A percentile compares a stretch with the other conserved stretches of the same genome.
These are phyloP conservation scores for Drosophila persimilis DNA, from an alignment of 1,140 invertebrate species.

Conservation along the genomic window DNA sequence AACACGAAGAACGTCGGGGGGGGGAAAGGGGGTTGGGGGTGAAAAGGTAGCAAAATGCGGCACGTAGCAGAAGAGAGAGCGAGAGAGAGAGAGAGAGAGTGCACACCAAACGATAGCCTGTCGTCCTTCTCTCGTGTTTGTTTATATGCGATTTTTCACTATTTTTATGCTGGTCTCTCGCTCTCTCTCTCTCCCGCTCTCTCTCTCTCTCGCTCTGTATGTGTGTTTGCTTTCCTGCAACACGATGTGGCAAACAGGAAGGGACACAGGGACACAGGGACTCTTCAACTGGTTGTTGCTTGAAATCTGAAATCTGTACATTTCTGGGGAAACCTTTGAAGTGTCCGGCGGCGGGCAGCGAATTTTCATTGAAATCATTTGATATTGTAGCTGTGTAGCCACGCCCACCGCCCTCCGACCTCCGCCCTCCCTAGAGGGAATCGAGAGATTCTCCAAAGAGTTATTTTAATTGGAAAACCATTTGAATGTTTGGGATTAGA, in stretches of 20 bases:
- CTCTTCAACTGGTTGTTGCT: conserved; percentile 1
- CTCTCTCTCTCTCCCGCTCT: too few species aligned
- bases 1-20: conserved; percentile 46
- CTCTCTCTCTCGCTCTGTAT: conserved; percentile 2
- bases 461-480: too few species aligned
- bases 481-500: too few species aligned
- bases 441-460: too few species aligned
- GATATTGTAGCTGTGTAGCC: conserved; percentile 13
- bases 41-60: conserved; percentile 56
- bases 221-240: conserved; percentile 18
- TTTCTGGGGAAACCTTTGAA: conserved; percentile 69
- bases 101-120: conserved; percentile 11
- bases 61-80: too few species aligned
- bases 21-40: neutral
- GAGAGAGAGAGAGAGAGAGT: too few species aligned
- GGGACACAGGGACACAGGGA: neutral
- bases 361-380: conserved; percentile 59
- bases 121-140: conserved; percentile 48
- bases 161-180: conserved; percentile 54
- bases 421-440: too few species aligned
- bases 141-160: conserved; percentile 74
- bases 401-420: neutral
- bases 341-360: conserved; percentile 59
- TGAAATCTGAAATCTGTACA: conserved; percentile 2
- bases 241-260: conserved; percentile 14